Conservation (phyloP, 2,888 invertebrate genomes). For the Caenorhabditis virilis region DNA sequence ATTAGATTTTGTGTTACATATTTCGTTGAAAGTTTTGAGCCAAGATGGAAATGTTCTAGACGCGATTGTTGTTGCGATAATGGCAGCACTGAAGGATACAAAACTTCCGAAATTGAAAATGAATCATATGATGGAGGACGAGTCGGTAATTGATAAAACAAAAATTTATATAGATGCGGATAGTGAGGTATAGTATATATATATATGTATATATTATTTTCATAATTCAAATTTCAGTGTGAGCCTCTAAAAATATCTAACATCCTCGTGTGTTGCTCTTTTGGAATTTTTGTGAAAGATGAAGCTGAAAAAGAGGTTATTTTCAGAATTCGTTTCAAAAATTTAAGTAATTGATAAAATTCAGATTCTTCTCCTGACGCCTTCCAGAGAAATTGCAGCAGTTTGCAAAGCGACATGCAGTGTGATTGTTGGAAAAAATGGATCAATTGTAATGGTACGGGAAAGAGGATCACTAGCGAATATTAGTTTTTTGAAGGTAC, state of each 20-base stretch:
- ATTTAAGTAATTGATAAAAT: neutral
- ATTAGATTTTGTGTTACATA: conserved; percentile 21
- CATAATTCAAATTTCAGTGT: conserved; percentile 6
- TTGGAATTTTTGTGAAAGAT: conserved; percentile 15
- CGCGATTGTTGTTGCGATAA: conserved; percentile 24
- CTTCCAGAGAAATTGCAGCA: conserved; percentile 8
- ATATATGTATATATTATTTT: neutral
- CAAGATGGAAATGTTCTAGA: conserved; percentile 21
- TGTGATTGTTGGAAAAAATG: conserved; percentile 13
- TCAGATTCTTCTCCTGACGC: conserved; percentile 19
- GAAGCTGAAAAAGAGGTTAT: neutral
- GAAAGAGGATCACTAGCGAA: conserved; percentile 10
- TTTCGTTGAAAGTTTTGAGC: conserved; percentile 25
- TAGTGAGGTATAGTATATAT: neutral
- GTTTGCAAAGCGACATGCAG: conserved; percentile 21
- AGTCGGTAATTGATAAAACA: conserved; percentile 38
- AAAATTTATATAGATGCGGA: conserved; percentile 31
- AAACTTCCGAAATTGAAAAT: conserved; percentile 37
- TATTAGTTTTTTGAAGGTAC: conserved; percentile 16
- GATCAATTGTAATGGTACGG: conserved; percentile 9
- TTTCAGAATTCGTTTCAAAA: too few relatives aligned
- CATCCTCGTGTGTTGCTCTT: conserved; percentile 19
- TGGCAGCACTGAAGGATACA: conserved; percentile 23
- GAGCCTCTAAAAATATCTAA: conserved; percentile 6
- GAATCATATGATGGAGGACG: conserved; percentile 29